A percentile compares a stretch with the other conserved stretches of the same genome.
These are phyloP conservation scores for Nephila pilipes DNA, from an alignment of 1,140 invertebrate species.

Conservation along the genomic window DNA sequence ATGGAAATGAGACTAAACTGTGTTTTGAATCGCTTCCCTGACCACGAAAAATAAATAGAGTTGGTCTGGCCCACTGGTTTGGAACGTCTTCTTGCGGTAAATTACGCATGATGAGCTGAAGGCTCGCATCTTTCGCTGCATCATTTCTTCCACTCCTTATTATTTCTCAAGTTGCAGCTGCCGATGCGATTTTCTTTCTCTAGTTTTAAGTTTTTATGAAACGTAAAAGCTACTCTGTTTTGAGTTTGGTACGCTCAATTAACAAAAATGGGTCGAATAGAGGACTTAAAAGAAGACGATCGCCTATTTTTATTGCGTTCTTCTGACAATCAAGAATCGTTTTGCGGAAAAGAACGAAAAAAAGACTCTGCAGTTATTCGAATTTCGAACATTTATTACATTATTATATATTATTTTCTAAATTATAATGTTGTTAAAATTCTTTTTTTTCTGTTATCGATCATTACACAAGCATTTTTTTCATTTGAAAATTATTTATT, in stretches of 20 bases:
- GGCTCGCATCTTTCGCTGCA: background rate
- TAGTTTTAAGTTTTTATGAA: background rate
- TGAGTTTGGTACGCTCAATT: background rate
- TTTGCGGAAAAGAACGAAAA: no score
- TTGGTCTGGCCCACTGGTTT: background rate
- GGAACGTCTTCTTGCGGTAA: conserved; percentile 14
- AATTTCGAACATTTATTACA: no score
- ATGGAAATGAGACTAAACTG: background rate
- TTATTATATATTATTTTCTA: no score
- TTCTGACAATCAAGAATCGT: no score
- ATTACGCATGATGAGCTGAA: background rate
- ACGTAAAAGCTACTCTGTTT: background rate
- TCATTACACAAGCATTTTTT: no score
- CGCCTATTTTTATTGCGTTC: background rate
- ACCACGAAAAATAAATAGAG: background rate
- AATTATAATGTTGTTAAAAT: no score
- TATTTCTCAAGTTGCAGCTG: background rate
- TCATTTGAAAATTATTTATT: no score
- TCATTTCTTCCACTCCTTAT: background rate
- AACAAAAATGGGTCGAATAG: background rate
- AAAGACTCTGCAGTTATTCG: no score
- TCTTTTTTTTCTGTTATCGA: no score
- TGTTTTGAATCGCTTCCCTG: background rate
- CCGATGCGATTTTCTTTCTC: background rate
- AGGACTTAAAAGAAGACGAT: background rate